Evolutionary conservation across 1,140 invertebrate species (phyloP).

Genomic region (Sweltsa coloradensis): DNA sequence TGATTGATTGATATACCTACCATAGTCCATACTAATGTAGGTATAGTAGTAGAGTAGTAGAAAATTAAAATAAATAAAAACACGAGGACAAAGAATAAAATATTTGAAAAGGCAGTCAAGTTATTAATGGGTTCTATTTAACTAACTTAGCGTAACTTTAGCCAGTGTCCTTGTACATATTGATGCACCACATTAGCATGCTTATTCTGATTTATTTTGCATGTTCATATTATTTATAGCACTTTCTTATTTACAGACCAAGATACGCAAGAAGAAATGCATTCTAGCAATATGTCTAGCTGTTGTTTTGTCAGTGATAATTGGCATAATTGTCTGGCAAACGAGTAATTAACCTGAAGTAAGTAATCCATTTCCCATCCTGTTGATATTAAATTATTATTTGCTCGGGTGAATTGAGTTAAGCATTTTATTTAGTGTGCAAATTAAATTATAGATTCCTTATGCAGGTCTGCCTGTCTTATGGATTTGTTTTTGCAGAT

Average conservation of each 20-base stretch:
- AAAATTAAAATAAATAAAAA: too few species aligned
- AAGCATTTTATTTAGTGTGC: too few species aligned
- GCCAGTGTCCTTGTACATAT: constrained; percentile 11
- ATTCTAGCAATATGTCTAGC: constrained; percentile 53
- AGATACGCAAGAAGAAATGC: constrained; percentile 76
- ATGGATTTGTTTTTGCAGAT: too few species aligned
- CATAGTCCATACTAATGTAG: too few species aligned
- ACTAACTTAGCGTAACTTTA: background rate
- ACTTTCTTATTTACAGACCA: constrained; percentile 48
- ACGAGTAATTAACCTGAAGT: constrained; percentile 11
- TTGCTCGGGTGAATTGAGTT: too few species aligned
- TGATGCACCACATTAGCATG: constrained; percentile 9
- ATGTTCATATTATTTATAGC: constrained; percentile 15
- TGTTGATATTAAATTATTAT: too few species aligned
- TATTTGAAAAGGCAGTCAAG: background rate
- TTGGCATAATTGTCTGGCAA: constrained; percentile 49
- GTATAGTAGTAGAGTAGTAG: too few species aligned
- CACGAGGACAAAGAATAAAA: background rate
- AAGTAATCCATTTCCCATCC: constrained; percentile 1
- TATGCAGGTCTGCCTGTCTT: too few species aligned
- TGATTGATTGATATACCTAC: too few species aligned
- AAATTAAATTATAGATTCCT: too few species aligned
- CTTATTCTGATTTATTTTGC: constrained; percentile 14
- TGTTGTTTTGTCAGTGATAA: constrained; percentile 54
- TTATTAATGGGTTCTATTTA: background rate